Conservation (phyloP, 2,888 invertebrate species). For the Prenolepis imparis region DNA sequence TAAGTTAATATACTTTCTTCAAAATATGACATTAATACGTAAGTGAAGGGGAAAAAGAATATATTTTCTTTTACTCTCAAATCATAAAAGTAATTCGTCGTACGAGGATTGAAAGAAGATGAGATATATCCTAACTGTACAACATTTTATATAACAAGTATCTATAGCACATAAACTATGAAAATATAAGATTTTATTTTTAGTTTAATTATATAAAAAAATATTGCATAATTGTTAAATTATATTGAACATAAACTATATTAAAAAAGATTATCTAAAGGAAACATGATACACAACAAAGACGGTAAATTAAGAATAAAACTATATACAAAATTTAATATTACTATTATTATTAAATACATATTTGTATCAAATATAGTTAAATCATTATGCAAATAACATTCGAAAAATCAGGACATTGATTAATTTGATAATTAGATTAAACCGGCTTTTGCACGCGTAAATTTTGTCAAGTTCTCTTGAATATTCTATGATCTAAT, state of each 20-base stretch:
- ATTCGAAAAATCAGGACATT: background rate
- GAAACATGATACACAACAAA: background rate
- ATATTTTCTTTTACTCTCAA: background rate
- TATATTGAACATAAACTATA: background rate
- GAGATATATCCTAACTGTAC: background rate
- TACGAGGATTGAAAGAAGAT: background rate
- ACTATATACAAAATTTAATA: background rate
- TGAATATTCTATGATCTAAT: background rate
- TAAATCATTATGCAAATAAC: background rate
- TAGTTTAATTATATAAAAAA: background rate
- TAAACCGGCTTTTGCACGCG: background rate
- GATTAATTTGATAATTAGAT: background rate
- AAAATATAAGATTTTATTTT: background rate
- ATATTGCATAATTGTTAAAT: background rate
- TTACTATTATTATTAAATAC: background rate
- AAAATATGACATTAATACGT: background rate
- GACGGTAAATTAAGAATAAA: background rate
- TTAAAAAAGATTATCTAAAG: background rate
- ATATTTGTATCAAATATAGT: background rate
- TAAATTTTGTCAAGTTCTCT: background rate
- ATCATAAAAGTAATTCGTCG: background rate
- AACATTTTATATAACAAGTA: background rate
- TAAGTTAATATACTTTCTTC: background rate
- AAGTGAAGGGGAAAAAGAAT: background rate
- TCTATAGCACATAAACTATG: background rate